A percentile compares a stretch with the other conserved stretches of the same genome.
Conservation (phyloP, 2,888 invertebrate species). For the Hypomecis punctinalis region DNA sequence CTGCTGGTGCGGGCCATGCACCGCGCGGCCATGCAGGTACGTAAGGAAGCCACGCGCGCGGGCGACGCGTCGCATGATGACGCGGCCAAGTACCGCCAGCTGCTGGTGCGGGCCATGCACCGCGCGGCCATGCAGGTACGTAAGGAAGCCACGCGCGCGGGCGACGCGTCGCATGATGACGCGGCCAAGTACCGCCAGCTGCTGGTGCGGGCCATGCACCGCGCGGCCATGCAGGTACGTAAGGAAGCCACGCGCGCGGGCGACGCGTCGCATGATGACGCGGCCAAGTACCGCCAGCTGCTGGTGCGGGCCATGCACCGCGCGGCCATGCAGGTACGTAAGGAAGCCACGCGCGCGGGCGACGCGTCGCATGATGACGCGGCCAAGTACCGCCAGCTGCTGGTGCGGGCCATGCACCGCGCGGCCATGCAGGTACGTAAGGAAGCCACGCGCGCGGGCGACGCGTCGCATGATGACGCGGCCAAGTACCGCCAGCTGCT, state of each 20-base stretch:
- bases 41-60: conserved; percentile 96
- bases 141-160: conserved; percentile 95
- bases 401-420: conserved; percentile 97
- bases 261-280: conserved; percentile 96
- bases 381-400: conserved; percentile 96
- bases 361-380: conserved; percentile 97
- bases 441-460: conserved; percentile 94
- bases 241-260: conserved; percentile 96
- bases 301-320: conserved; percentile 97
- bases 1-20: conserved; percentile 97
- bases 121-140: conserved; percentile 95
- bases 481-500: conserved; percentile 97
- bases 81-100: conserved; percentile 97
- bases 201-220: conserved; percentile 96
- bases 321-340: conserved; percentile 95
- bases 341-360: conserved; percentile 95
- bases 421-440: conserved; percentile 96
- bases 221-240: conserved; percentile 95
- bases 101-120: conserved; percentile 97
- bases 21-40: conserved; percentile 94
- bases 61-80: conserved; percentile 97
- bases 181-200: conserved; percentile 98
- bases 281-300: conserved; percentile 97
- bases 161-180: conserved; percentile 96
- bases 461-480: conserved; percentile 97